Evolutionary conservation across 2,797 vertebrate species (phyloP).

Genomic region (Lerista edwardsae): DNA sequence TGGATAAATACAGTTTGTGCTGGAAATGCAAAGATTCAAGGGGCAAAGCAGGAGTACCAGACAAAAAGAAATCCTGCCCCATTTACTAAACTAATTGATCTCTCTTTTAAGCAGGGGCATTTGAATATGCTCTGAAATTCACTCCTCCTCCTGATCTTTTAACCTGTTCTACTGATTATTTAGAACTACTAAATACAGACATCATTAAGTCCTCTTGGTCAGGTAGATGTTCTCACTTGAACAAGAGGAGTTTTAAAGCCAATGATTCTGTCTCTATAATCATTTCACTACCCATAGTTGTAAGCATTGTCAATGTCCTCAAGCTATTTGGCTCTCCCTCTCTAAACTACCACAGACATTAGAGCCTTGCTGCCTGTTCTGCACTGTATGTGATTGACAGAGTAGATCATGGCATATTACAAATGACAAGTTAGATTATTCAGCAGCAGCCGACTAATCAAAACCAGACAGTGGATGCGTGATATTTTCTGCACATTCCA

Average conservation of each 20-base stretch:
- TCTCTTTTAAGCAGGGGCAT: neutral
- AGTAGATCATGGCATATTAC: neutral
- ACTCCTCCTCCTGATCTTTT: constrained; percentile 16
- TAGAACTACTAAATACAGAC: neutral
- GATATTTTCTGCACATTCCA: neutral
- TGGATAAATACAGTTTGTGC: neutral
- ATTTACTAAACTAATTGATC: neutral
- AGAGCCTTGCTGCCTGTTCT: neutral
- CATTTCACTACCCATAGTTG: constrained; percentile 3
- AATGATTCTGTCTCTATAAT: neutral
- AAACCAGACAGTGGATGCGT: neutral
- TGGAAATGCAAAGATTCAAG: neutral
- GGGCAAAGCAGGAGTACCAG: neutral
- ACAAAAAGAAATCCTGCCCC: neutral
- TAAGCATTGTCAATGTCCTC: neutral
- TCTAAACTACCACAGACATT: neutral
- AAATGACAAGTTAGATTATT: neutral
- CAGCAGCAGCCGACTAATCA: neutral
- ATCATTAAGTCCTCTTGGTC: neutral
- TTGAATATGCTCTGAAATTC: neutral
- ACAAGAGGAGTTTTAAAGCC: neutral
- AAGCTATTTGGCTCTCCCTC: constrained; percentile 11
- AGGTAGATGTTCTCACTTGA: neutral
- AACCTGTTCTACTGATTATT: neutral
- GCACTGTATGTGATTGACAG: neutral